Evolutionary conservation across 2,797 vertebrate species (phyloP).

Genomic region (Halcyon chelicuti): DNA sequence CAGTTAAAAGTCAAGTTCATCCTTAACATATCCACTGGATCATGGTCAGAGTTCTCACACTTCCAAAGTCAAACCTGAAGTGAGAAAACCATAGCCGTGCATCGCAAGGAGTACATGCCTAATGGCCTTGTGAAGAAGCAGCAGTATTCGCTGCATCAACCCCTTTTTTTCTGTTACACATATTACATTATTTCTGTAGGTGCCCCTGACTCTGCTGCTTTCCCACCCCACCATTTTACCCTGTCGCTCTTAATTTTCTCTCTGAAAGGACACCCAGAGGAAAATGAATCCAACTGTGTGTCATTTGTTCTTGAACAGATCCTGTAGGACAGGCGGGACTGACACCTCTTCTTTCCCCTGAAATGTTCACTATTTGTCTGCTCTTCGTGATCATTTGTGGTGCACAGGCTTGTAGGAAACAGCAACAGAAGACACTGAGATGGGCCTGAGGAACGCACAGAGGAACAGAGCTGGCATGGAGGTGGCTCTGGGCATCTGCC

Average conservation of each 20-base stretch:
- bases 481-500: neutral
- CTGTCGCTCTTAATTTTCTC: neutral
- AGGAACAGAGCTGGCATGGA: neutral
- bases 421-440: neutral
- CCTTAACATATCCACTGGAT: neutral
- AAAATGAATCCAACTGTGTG: neutral
- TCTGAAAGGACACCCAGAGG: neutral
- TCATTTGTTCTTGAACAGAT: neutral
- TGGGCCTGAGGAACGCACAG: neutral
- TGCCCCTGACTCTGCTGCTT: neutral
- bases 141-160: neutral
- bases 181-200: neutral
- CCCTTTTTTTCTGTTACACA: neutral
- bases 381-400: neutral
- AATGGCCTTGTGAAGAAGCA: neutral
- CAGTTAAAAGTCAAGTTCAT: neutral
- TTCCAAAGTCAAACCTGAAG: neutral
- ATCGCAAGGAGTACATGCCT: neutral
- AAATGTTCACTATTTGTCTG: neutral
- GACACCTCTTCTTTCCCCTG: neutral
- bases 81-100: neutral
- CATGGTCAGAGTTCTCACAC: neutral
- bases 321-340: neutral
- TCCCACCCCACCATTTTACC: neutral
- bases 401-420: neutral